phyloP scores from a whole-genome alignment of 2,113 vertebrate genomes.

The Hippopotamus amphibius region DNA sequence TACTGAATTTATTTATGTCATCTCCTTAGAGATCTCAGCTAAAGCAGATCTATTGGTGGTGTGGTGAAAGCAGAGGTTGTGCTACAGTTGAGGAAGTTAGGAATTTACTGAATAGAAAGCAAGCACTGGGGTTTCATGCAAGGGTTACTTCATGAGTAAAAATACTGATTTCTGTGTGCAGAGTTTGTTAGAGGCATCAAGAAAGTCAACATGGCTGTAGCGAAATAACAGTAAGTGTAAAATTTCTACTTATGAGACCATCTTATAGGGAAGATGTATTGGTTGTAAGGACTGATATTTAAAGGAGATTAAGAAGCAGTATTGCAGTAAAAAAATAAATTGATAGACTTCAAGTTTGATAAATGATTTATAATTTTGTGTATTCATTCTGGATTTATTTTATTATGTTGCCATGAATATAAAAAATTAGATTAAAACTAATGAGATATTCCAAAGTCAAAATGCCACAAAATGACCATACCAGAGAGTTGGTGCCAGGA shows the following conservation, averaged over 20 bases:
- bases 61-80: not conserved
- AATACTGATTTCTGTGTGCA: not conserved
- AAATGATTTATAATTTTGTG: constrained; percentile 7
- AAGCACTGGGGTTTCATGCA: not conserved
- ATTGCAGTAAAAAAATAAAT: not conserved
- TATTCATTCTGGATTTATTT: not conserved
- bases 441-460: not conserved
- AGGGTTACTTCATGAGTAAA: not conserved
- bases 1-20: not conserved
- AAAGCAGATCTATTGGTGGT: not conserved
- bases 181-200: not conserved
- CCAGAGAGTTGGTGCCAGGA: not conserved
- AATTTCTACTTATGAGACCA: not conserved
- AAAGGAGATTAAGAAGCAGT: not conserved
- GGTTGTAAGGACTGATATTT: not conserved
- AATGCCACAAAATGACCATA: not conserved
- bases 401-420: not conserved
- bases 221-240: not conserved
- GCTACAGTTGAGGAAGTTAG: not conserved
- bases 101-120: not conserved
- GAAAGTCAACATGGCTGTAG: not conserved
- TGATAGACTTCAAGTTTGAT: not conserved
- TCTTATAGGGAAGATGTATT: not conserved
- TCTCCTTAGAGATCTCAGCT: not conserved
- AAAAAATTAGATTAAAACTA: constrained; percentile 46